A percentile compares a stretch with the other conserved stretches of the same genome.
phyloP scores from a whole-genome alignment of 2,797 vertebrate genomes.

The Leuciscus waleckii region DNA sequence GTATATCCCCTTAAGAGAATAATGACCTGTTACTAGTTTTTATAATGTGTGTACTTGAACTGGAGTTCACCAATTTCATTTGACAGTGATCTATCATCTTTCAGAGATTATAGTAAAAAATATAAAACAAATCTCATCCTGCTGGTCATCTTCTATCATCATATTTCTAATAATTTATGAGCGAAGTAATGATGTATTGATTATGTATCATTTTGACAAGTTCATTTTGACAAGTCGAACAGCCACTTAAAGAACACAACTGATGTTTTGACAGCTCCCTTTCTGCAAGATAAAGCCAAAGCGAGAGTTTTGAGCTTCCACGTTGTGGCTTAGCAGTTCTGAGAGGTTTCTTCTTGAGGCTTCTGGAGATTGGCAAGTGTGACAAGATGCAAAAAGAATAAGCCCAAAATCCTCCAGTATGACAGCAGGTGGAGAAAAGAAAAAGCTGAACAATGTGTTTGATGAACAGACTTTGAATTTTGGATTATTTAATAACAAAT shows the following conservation, averaged over 20 bases:
- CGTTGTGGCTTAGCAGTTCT: constrained; percentile 30
- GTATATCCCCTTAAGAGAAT: neutral
- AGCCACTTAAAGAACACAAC: constrained; percentile 39
- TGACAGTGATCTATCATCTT: neutral
- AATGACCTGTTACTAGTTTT: neutral
- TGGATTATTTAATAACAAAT: constrained; percentile 38
- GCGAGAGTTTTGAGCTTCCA: constrained; percentile 29
- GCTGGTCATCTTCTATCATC: constrained; percentile 48
- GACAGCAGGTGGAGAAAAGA: constrained; percentile 21
- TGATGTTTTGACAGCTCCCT: constrained; percentile 58
- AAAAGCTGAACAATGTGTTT: constrained; percentile 14
- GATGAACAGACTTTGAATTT: constrained; percentile 32
- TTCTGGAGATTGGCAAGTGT: constrained; percentile 38
- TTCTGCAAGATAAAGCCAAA: constrained; percentile 47
- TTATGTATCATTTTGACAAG: constrained; percentile 53
- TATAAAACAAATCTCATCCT: constrained; percentile 45
- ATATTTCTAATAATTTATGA: constrained; percentile 45
- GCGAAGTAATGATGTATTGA: constrained; percentile 58
- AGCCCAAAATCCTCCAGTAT: constrained; percentile 24
- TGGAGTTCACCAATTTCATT: neutral
- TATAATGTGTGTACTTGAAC: neutral
- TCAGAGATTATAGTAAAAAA: neutral
- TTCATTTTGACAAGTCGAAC: constrained; percentile 46
- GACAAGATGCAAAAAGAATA: constrained; percentile 26
- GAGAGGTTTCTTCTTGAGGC: constrained; percentile 29